Percentiles rank a stretch among this genome's conserved stretches.
Evolutionary conservation across 1,140 invertebrate genomes (phyloP).

Genomic region (Aradophagus sp.): DNA sequence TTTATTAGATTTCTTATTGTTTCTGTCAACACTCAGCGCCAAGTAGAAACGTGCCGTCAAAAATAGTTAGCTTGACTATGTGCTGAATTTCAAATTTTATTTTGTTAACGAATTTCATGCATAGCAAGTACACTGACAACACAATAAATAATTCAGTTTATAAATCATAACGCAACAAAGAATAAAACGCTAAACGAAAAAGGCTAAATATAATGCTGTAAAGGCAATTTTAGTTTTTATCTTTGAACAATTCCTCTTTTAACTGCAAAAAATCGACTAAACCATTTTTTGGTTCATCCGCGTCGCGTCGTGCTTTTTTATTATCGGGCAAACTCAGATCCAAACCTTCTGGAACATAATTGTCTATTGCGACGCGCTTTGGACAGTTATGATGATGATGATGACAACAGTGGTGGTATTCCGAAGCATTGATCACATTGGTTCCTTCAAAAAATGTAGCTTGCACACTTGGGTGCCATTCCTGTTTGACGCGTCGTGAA

Average conservation of each 20-base stretch:
- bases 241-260: constrained; percentile 11
- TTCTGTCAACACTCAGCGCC: constrained; percentile 13
- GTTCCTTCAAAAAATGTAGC: constrained; percentile 17
- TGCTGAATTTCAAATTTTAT: constrained; percentile 2
- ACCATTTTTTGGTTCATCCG: background rate
- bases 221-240: background rate
- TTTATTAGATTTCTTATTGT: constrained; percentile 38
- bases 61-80: background rate
- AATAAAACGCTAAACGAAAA: background rate
- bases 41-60: background rate
- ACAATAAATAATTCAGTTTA: background rate
- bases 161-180: no score
- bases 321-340: constrained; percentile 32
- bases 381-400: no score
- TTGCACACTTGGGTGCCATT: constrained; percentile 19
- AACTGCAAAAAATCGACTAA: constrained; percentile 6
- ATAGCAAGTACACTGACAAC: no score
- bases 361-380: no score
- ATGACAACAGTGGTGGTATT: constrained; percentile 1
- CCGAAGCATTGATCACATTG: constrained; percentile 1
- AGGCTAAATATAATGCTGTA: background rate
- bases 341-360: constrained; percentile 8
- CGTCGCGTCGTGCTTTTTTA: constrained; percentile 21
- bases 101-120: no score
- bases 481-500: constrained; percentile 21